Base-by-base conservation (phyloP, 2,113 vertebrate genomes). In the Phaethon lepturus region DNA sequence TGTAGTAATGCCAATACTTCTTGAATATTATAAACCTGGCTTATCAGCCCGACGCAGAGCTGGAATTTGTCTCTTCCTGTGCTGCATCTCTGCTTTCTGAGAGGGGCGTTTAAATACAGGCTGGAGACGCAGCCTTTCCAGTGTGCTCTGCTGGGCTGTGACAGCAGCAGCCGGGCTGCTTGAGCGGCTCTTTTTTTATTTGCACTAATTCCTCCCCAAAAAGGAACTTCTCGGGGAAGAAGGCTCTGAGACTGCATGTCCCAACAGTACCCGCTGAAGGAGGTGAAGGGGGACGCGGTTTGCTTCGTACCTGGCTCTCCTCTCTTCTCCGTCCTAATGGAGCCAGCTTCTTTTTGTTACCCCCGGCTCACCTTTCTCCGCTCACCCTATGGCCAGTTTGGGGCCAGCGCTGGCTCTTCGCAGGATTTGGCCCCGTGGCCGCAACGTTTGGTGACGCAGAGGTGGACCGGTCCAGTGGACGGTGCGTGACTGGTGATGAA, bases 1-100 rank as follows among this genome's bases (percentile, higher is more conserved):
- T 96, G 90, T 96, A 97, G 88, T 95, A 95, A 95, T 97, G 96
- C 96, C 94, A 97, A 58, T 95, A 89, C 93, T 96, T 74, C 95
- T 97, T 95, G 95, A 97, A 97, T 95, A 95, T 96, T 96, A 97
- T 97, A 96, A 96, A 96, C 96, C 95, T 95, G 95, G 93, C 95
- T 97, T 97, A 97, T 97, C 97, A 97, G 94, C 84, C 73, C 42
- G 89, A 87, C 73, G 77, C 97, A 97, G 96, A 24, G 97, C 96
- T 97, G 94, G 96, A 97, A 95, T 95, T 96, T 85, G 96, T 95
- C 96, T 97, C 94, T 97, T 97, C 95, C 96, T 95, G 95, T 96
- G 97, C 93, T 93, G 96, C 94, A 95, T 97, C 95, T 96, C 96
- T 94, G 93, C 93, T 91, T 85, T 96, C 94, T 86, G 89, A 89